A percentile compares a stretch with the other conserved stretches of the same genome.
Evolutionary conservation across 2,888 invertebrate genomes (phyloP).

Genomic region (Rhorus exstirpatorius): DNA sequence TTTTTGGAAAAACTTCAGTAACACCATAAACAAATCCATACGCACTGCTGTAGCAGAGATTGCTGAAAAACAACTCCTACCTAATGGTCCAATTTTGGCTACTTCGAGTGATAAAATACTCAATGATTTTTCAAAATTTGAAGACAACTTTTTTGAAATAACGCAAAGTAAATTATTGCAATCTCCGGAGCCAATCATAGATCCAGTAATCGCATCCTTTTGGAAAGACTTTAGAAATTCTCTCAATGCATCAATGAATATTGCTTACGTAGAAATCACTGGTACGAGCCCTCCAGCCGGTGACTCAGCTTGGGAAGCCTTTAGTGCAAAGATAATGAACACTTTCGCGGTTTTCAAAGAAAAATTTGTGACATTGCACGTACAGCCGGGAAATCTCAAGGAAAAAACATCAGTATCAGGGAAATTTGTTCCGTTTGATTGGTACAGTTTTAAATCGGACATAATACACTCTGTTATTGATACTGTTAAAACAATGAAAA

Average conservation of each 20-base stretch:
- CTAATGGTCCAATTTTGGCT: constrained; percentile 69
- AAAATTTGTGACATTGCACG: constrained; percentile 19
- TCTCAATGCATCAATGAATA: constrained; percentile 70
- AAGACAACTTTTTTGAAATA: constrained; percentile 1
- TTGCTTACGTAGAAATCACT: constrained; percentile 64
- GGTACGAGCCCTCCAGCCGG: constrained; percentile 60
- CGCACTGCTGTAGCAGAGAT: constrained; percentile 1
- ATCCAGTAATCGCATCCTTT: constrained; percentile 12
- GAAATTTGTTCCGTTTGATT: constrained; percentile 55
- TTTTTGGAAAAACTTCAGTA: constrained; percentile 32
- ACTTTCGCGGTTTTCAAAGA: constrained; percentile 46
- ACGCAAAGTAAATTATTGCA: neutral
- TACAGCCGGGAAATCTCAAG: neutral
- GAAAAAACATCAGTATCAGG: neutral
- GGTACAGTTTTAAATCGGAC: constrained; percentile 65
- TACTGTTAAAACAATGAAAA: constrained; percentile 59
- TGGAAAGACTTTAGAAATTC: constrained; percentile 58
- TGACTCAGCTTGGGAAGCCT: constrained; percentile 69
- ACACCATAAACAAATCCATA: constrained; percentile 36
- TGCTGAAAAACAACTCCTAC: constrained; percentile 18
- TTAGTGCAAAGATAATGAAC: constrained; percentile 46
- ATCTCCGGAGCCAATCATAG: neutral
- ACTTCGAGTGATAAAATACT: constrained; percentile 66
- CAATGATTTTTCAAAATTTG: constrained; percentile 58
- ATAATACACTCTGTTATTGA: constrained; percentile 60